Evolutionary conservation across 2,113 vertebrate genomes (phyloP), one percentile per base, ranked within the genome.

Genomic region (Ascaphus truei): DNA sequence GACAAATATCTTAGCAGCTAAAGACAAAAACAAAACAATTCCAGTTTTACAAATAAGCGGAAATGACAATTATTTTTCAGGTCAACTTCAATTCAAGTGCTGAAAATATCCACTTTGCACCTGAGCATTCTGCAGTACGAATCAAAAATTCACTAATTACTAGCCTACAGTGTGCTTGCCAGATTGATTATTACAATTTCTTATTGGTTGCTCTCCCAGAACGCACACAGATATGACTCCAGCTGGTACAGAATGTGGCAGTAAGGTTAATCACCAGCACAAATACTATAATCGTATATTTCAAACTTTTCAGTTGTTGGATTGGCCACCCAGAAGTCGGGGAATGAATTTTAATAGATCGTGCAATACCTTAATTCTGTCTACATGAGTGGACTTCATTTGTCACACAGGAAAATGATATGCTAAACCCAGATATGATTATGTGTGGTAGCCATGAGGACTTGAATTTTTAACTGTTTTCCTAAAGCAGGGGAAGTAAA

Each of bases 131-230:
- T 66, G 50, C 27, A 66, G 53, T 43, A 48, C 39, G 62, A 41
- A 65, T 65, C 48, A 41, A 13, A 55, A 23, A 41, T 43, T 43
- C 62, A 41, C 50, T 66, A 55, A 66, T 66, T 66, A 43, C 50
- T 55, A 41, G 41, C 41, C 23, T 41, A 66, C 50, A 27, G 62
- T 22, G 50, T 55, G 26, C 52, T 36, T 55, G 23, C 50, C 50
- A 66, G 55, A 66, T 66, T 66, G 50, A 66, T 66, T 66, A 66
- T 66, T 55, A 50, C 55, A 55, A 66, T 66, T 55, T 55, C 50
- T 43, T 66, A 66, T 55, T 55, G 62, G 62, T 55, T 41, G 25
- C 36, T 55, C n/a, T 53, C 50, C 34, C 34, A 30, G 34, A 66
- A 55, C 41, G 23, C 25, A 52, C 26, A 55, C 16, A 43, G 48